phyloP scores from a whole-genome alignment of 1,140 invertebrate genomes.

The Zophobas morio region DNA sequence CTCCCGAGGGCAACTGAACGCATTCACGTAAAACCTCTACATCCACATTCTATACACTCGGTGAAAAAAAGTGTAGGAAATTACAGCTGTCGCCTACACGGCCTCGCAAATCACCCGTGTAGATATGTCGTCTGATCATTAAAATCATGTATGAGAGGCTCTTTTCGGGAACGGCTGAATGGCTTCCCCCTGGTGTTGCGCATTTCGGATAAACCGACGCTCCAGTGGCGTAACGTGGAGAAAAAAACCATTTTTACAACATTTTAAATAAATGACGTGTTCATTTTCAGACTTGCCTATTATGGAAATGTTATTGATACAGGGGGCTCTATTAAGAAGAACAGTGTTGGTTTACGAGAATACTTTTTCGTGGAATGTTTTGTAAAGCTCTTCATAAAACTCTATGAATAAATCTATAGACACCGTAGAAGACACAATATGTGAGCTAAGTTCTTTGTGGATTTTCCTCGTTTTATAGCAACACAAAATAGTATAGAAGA shows the following conservation, averaged over 20 bases:
- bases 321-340: too few species aligned
- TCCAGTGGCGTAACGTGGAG: neutral
- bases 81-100: constrained; percentile 35
- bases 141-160: constrained; percentile 15
- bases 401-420: too few species aligned
- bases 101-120: constrained; percentile 27
- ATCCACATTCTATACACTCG: constrained; percentile 12
- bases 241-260: constrained; percentile 3
- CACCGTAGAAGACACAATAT: too few species aligned
- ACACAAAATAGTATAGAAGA: too few species aligned
- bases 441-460: too few species aligned
- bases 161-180: constrained; percentile 6
- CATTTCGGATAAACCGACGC: neutral
- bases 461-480: too few species aligned
- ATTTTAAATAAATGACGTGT: neutral
- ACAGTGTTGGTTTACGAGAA: too few species aligned
- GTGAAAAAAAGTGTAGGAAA: constrained; percentile 27
- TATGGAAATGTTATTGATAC: too few species aligned
- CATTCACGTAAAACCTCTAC: constrained; percentile 36
- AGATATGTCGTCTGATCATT: constrained; percentile 24
- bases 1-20: constrained; percentile 20
- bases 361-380: too few species aligned
- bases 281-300: too few species aligned
- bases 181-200: neutral
- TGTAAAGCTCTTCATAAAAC: too few species aligned